Conservation (phyloP, 1,140 invertebrate species). For the Drosophila jambulina region DNA sequence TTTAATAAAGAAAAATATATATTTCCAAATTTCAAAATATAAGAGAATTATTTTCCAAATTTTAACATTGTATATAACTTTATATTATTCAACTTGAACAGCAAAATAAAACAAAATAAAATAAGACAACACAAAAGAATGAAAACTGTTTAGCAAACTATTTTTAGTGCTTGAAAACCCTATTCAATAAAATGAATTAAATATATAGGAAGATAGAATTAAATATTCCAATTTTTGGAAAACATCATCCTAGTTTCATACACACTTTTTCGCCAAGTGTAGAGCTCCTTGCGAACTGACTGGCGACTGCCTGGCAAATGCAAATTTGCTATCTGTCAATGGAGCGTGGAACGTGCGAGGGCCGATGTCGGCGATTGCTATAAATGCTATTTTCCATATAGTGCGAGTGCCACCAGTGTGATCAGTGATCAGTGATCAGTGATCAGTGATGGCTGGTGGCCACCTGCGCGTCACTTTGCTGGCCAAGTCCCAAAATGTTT, state of each 20-base stretch:
- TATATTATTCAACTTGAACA: not conserved
- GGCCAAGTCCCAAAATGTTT: constrained; percentile 50
- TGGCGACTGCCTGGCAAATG: constrained; percentile 39
- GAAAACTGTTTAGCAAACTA: not conserved
- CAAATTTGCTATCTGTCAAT: constrained; percentile 61
- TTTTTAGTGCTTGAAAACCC: no score
- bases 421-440: constrained; percentile 8
- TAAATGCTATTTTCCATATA: constrained; percentile 20
- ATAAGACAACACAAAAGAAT: not conserved
- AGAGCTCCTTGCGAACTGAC: constrained; percentile 17
- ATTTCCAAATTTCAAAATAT: not conserved
- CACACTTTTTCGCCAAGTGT: not conserved
- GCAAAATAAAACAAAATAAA: not conserved
- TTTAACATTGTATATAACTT: not conserved
- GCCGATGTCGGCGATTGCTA: constrained; percentile 39
- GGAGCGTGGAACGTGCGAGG: constrained; percentile 65
- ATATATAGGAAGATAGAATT: not conserved
- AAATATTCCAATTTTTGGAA: no score
- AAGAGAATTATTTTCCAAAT: not conserved
- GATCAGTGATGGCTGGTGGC: constrained; percentile 14
- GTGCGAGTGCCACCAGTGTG: constrained; percentile 11
- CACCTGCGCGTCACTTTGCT: constrained; percentile 52
- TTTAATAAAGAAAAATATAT: no score
- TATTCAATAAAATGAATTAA: not conserved
- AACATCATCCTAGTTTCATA: not conserved